Conservation (phyloP, 2,797 vertebrate species). For the Gephyroberyx darwinii region DNA sequence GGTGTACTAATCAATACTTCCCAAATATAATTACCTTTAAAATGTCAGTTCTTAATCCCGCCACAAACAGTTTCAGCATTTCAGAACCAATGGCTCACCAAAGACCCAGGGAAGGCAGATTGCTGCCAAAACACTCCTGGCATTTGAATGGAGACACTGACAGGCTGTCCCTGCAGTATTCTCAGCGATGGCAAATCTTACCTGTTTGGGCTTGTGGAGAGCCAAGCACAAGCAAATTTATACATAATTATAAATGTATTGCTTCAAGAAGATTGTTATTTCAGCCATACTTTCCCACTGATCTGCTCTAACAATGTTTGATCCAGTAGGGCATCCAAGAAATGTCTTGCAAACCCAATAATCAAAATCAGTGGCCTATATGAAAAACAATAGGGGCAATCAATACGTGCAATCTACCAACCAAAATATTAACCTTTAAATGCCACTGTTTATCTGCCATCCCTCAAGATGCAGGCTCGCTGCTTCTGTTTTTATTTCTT, state of each 20-base stretch:
- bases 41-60: slow-evolving; percentile 19
- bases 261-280: slow-evolving; percentile 9
- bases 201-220: slow-evolving; percentile 19
- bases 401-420: slow-evolving; percentile 50
- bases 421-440: slow-evolving; percentile 73
- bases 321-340: slow-evolving; percentile 21
- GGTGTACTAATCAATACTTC: slow-evolving; percentile 15
- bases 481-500: slow-evolving; percentile 5
- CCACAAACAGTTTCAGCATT: slow-evolving; percentile 25
- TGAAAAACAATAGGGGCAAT: slow-evolving; percentile 47
- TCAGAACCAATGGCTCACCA: slow-evolving; percentile 42
- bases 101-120: slow-evolving; percentile 43
- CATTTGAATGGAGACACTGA: slow-evolving; percentile 34
- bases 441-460: slow-evolving; percentile 40
- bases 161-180: slow-evolving; percentile 13
- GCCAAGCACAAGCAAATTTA: background rate
- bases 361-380: slow-evolving; percentile 30
- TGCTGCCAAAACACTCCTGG: slow-evolving; percentile 33
- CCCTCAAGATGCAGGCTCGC: slow-evolving; percentile 15
- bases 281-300: background rate
- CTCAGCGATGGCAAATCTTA: slow-evolving; percentile 5
- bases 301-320: slow-evolving; percentile 29
- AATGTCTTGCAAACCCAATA: slow-evolving; percentile 47
- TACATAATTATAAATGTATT: slow-evolving; percentile 18
- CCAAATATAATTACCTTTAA: slow-evolving; percentile 37